phyloP scores from a whole-genome alignment of 2,113 vertebrate genomes.

The Poeciliopsis retropinna region DNA sequence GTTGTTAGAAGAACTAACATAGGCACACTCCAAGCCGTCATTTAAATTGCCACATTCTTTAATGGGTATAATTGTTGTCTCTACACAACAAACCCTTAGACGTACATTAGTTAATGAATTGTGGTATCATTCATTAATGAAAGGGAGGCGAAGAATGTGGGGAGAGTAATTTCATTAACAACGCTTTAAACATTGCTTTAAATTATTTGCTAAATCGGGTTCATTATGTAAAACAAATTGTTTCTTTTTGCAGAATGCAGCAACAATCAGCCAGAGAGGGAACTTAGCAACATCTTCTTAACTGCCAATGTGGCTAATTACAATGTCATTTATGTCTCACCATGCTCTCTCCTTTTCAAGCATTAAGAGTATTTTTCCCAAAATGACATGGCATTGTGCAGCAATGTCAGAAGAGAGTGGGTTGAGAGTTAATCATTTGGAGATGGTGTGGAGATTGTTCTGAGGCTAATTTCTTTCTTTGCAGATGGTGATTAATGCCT shows the following conservation, averaged over 20 bases:
- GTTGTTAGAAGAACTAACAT: constrained; percentile 25
- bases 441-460: constrained; percentile 76
- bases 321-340: constrained; percentile 21
- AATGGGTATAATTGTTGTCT: constrained; percentile 57
- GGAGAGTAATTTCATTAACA: constrained; percentile 50
- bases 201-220: constrained; percentile 50
- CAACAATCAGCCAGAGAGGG: constrained; percentile 13
- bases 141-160: constrained; percentile 20
- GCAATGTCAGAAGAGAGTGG: constrained; percentile 70
- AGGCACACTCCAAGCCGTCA: constrained; percentile 30
- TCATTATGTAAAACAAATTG: constrained; percentile 52
- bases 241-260: constrained; percentile 18
- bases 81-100: constrained; percentile 41
- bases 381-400: constrained; percentile 49
- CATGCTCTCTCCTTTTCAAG: constrained; percentile 11
- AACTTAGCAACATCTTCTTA: constrained; percentile 17
- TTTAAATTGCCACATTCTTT: constrained; percentile 50
- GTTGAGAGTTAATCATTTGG: constrained; percentile 74
- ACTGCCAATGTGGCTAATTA: constrained; percentile 37
- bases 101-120: constrained; percentile 55
- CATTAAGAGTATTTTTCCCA: constrained; percentile 53
- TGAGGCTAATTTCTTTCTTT: constrained; percentile 80
- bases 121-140: constrained; percentile 49
- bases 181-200: constrained; percentile 34
- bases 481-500: constrained; percentile 79